A percentile compares a stretch with the other conserved stretches of the same genome.
Conservation (phyloP, 2,797 vertebrate genomes). For the Ctenosaura bakeri region DNA sequence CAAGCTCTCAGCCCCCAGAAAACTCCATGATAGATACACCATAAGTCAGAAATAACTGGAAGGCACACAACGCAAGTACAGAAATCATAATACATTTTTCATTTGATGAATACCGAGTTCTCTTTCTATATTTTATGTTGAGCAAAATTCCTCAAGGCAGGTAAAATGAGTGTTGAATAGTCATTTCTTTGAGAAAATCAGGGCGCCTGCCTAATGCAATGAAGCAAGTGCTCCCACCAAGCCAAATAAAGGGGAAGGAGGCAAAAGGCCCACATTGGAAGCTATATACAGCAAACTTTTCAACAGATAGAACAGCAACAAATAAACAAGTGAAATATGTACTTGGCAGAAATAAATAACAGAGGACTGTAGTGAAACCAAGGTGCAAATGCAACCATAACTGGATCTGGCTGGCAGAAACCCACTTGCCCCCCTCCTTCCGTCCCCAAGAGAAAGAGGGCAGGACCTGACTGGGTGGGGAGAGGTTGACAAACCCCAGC, state of each 20-base stretch:
- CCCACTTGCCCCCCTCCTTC: too few species aligned
- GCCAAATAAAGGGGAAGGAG: not conserved
- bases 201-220: too few species aligned
- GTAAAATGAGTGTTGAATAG: not conserved
- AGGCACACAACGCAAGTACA: not conserved
- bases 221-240: not conserved
- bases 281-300: not conserved
- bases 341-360: constrained; percentile 54
- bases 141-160: not conserved
- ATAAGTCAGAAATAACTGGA: too few species aligned
- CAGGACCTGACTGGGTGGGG: not conserved
- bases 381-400: constrained; percentile 51
- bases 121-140: not conserved
- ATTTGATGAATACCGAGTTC: not conserved
- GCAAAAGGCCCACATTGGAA: not conserved
- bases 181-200: not conserved
- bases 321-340: not conserved
- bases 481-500: not conserved
- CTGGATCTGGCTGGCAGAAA: not conserved
- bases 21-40: too few species aligned
- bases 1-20: too few species aligned
- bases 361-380: constrained; percentile 66
- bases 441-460: not conserved
- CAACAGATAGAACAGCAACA: not conserved
- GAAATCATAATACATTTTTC: not conserved